Base-by-base conservation (phyloP, 2,888 invertebrate species). In the Eumerus sabulonum region DNA sequence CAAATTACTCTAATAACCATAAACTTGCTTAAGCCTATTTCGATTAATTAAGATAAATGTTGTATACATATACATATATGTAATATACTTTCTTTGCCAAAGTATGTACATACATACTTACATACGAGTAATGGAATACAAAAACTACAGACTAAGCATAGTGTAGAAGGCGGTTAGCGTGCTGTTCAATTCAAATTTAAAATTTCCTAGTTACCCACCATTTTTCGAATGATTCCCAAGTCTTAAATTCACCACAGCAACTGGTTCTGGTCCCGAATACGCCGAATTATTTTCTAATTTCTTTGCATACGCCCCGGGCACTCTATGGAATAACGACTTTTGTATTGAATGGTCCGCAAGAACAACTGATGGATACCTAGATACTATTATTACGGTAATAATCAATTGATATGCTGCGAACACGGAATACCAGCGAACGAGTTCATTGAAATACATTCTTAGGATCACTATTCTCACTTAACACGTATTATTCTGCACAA, bases 401-500 rank as follows among this genome's bases (percentile, higher is more conserved):
- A 79, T 19, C 68, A 79, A 19, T n/a, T 64, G 74, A 35, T 59
- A 53, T 13, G 44, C 27, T 64, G 63, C 36, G 14, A 64, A 79
- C 47, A 47, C 50, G 35, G 51, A 64, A 74, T 48, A 68, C 63
- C 79, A 68, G 48, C 74, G 57, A 64, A 44, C 64, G 53, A 48
- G 42, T 36, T 40, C 74, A 79, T 68, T 74, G 12, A 63, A 70
- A 59, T 67, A 68, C 79, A 79, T 79, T 63, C 68, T 79, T 56
- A 79, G 60, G 82, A 82, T 81, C 82, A 79, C 81, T 4, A 7
- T 67, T 77, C 73, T 71, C 82, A 81, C 82, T 73, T 73, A 82
- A 77, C 76, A 68, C 72, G 68, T 73, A 40, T 3, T n/a, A 76
- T 67, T 76, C 70, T 42, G 56, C 50, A 71, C 70, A 59, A 63